Evolutionary conservation across 2,113 vertebrate species (phyloP), one percentile per base, ranked within the genome.

Genomic region (Ammospiza caudacuta): DNA sequence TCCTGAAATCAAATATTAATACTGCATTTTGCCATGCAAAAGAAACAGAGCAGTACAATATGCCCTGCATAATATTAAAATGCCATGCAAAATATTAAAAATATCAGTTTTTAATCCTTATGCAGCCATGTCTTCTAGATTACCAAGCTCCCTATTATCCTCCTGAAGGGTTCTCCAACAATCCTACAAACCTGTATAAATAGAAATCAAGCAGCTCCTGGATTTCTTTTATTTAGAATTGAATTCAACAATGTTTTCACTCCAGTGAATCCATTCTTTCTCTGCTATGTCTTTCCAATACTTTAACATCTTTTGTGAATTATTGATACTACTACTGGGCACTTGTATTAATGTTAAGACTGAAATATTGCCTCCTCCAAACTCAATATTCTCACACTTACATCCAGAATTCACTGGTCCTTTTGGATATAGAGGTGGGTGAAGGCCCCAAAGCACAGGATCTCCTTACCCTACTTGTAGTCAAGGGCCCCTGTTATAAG

Each of bases 401-500:
- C 2, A 4, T 55, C 43, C 39, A 78, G 59, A 91, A 83, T 55
- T 89, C 57, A 55, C 21, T 46, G 51, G 59, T 2, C 3, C 15
- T 63, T 78, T 91, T 74, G 55, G 43, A 61, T 62, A 17, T 4
- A 58, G 59, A 80, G 10, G 37, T 62, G 27, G 43, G 22, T 21
- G 44, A 79, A 70, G 35, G 16, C 66, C 39, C 63, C 14, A 82
- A 46, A 72, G 75, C 52, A 64, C 31, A 87, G 46, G 15, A 37
- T 67, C 25, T 54, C 68, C 37, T 28, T 57, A 47, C 21, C 21
- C 29, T 68, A 3, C 46, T 51, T 61, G 72, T 39, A 69, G 35
- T 24, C 5, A 1, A 68, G 46, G 29, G 73, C 19, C 8, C 31
- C 12, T 0, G 0, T 73, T 52, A 0, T 6, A 47, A 64, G 22